Percentiles rank a stretch among this genome's conserved stretches.
Evolutionary conservation across 2,888 invertebrate species (phyloP).

Genomic region (Heteropelma amictum): DNA sequence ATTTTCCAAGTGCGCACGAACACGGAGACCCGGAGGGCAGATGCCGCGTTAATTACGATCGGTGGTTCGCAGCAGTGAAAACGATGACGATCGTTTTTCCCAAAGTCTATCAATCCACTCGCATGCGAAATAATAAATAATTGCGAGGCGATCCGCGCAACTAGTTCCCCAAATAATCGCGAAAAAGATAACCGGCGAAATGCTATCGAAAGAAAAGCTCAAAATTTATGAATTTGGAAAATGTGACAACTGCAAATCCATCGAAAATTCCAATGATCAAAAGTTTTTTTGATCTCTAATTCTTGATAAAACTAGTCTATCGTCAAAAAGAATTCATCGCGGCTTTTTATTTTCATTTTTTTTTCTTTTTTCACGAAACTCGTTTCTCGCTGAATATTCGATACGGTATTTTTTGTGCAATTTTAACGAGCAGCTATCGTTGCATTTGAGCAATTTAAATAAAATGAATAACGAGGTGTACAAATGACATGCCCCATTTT

Average conservation of each 20-base stretch:
- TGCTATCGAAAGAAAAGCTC: background rate
- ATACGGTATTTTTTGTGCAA: no score
- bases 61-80: background rate
- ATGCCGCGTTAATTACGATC: background rate
- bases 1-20: slow-evolving; percentile 4
- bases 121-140: no score
- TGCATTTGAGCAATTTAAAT: slow-evolving; percentile 3
- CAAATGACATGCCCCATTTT: slow-evolving; percentile 10
- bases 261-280: background rate
- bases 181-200: no score
- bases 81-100: background rate
- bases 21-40: background rate
- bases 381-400: background rate
- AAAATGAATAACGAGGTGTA: slow-evolving; percentile 4
- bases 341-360: background rate
- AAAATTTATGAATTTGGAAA: background rate
- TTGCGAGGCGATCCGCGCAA: no score
- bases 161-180: no score
- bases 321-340: background rate
- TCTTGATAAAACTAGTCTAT: background rate
- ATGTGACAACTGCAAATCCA: background rate
- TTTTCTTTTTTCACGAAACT: background rate
- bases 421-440: background rate
- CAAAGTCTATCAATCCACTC: background rate
- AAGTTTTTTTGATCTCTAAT: background rate